A percentile compares a stretch with the other conserved stretches of the same genome.
Conservation (phyloP, 2,113 vertebrate genomes). For the Mastomys natalensis region DNA sequence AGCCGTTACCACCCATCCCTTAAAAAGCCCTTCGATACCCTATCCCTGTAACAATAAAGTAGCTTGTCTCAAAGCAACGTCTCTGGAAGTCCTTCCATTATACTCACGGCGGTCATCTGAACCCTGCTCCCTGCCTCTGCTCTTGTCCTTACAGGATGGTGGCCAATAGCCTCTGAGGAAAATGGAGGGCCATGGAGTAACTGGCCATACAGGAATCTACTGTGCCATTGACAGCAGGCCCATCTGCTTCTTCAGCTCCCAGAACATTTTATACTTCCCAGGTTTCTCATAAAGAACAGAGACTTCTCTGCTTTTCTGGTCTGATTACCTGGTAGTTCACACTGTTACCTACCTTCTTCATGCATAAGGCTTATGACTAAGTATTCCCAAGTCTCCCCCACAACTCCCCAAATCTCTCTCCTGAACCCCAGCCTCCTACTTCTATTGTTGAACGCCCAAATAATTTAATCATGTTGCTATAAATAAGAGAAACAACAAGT, state of each 20-base stretch:
- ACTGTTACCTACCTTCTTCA: neutral
- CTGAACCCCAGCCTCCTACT: neutral
- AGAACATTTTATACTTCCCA: neutral
- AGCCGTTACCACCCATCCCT: too few species aligned
- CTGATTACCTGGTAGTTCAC: neutral
- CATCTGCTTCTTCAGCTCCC: neutral
- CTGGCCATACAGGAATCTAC: neutral
- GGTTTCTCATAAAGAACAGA: neutral
- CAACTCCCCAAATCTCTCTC: neutral
- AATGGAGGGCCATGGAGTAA: too few species aligned
- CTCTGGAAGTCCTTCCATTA: too few species aligned
- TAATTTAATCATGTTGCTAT: neutral
- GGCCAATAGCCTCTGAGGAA: too few species aligned
- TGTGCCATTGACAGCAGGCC: accelerated
- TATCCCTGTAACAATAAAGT: too few species aligned
- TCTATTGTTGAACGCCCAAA: neutral
- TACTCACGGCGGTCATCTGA: too few species aligned
- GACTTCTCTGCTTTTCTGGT: neutral
- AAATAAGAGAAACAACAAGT: conserved; percentile 8
- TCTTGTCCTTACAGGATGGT: too few species aligned
- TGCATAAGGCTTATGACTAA: neutral
- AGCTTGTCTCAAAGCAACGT: too few species aligned
- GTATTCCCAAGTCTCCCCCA: neutral
- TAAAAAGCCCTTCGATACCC: too few species aligned
- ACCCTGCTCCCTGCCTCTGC: too few species aligned